These are phyloP conservation scores for Elegia similella DNA, from an alignment of 2,888 invertebrate species.

Conservation along the genomic window DNA sequence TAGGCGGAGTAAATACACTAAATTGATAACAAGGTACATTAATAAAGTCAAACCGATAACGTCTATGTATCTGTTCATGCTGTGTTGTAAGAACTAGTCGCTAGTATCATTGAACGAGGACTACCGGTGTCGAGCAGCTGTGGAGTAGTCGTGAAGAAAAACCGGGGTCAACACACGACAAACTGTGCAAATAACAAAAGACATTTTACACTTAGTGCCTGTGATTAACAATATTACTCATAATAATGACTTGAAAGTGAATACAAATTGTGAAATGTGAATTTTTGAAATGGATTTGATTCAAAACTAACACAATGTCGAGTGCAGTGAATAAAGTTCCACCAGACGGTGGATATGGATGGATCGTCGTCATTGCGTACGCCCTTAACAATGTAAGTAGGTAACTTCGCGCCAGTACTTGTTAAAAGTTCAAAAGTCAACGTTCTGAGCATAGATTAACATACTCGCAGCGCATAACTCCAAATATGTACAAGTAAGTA, in stretches of 20 bases:
- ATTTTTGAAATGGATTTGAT: slow-evolving; percentile 38
- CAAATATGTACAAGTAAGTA: not conserved
- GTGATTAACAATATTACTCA: slow-evolving; percentile 1
- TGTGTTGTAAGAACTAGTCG: slow-evolving; percentile 15
- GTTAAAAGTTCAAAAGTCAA: not conserved
- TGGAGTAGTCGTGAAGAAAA: slow-evolving; percentile 7
- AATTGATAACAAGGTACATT: slow-evolving; percentile 56
- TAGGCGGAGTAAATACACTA: slow-evolving; percentile 34
- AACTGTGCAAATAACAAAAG: slow-evolving; percentile 7
- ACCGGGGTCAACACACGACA: slow-evolving; percentile 9
- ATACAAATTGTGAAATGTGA: not conserved
- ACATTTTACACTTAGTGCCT: not conserved
- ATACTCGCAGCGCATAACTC: not conserved
- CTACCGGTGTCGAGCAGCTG: slow-evolving; percentile 15
- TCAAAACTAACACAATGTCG: slow-evolving; percentile 45
- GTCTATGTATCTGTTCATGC: slow-evolving; percentile 19
- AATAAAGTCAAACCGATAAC: slow-evolving; percentile 63
- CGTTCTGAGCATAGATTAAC: not conserved
- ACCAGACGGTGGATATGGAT: slow-evolving; percentile 85
- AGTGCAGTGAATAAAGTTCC: slow-evolving; percentile 66
- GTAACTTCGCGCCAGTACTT: not conserved
- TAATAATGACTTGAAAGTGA: slow-evolving; percentile 10
- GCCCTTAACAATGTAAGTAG: slow-evolving; percentile 84
- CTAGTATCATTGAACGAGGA: slow-evolving; percentile 23
- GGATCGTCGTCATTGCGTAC: slow-evolving; percentile 83